phyloP scores from a whole-genome alignment of 2,113 vertebrate genomes.

The Ibidorhyncha struthersii region DNA sequence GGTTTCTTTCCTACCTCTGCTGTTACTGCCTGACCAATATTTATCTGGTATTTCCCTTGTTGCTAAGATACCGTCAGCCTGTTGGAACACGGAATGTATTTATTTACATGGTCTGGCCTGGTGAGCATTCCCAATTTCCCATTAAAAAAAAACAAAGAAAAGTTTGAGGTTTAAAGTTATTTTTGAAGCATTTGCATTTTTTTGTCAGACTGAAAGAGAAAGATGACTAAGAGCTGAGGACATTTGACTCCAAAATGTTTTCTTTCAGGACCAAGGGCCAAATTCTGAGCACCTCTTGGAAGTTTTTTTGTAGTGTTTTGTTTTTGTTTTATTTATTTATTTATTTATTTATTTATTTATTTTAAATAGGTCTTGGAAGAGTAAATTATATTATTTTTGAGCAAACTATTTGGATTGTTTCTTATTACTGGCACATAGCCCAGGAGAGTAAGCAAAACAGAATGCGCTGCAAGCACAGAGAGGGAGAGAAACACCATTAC shows the following conservation, averaged over 20 bases:
- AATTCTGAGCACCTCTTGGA: background rate
- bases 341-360: background rate
- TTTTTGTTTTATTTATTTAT: background rate
- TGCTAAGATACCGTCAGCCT: slow-evolving; percentile 61
- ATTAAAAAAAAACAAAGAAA: background rate
- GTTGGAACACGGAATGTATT: slow-evolving; percentile 62
- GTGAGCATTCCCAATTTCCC: slow-evolving; percentile 41
- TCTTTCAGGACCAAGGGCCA: background rate
- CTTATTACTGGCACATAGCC: slow-evolving; percentile 35
- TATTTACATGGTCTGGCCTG: slow-evolving; percentile 66
- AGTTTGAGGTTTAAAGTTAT: slow-evolving; percentile 37
- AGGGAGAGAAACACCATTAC: background rate
- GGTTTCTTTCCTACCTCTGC: slow-evolving; percentile 54
- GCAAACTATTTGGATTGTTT: slow-evolving; percentile 31
- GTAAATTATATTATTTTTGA: slow-evolving; percentile 33
- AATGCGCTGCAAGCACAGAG: background rate
- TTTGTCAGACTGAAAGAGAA: slow-evolving; percentile 9
- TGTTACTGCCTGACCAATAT: slow-evolving; percentile 59
- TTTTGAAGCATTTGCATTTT: slow-evolving; percentile 34
- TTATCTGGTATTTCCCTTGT: slow-evolving; percentile 68
- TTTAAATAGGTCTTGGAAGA: background rate
- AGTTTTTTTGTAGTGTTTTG: background rate
- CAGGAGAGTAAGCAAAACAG: slow-evolving; percentile 41
- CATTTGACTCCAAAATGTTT: background rate
- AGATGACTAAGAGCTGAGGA: background rate